Percentiles rank a stretch among this genome's conserved stretches.
These are phyloP conservation scores for Malacoraja senta DNA, from an alignment of 2,797 vertebrate species.

Conservation along the genomic window DNA sequence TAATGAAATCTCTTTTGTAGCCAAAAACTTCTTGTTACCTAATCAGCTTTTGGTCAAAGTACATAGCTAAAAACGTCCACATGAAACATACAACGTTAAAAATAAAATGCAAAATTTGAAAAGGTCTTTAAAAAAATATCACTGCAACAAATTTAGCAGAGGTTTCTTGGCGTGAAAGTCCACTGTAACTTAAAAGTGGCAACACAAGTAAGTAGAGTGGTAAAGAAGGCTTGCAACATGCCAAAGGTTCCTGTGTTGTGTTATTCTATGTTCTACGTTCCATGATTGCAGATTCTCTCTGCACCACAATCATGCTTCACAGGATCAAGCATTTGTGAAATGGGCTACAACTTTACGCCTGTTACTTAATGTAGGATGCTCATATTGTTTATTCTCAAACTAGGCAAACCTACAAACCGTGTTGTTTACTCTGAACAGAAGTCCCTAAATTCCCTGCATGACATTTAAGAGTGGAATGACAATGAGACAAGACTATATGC, in stretches of 20 bases:
- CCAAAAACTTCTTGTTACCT: slow-evolving; percentile 13
- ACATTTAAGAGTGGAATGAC: neutral
- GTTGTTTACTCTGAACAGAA: neutral
- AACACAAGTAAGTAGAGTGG: too few relatives aligned
- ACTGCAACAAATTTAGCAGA: neutral
- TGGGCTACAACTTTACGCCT: neutral
- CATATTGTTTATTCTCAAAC: neutral
- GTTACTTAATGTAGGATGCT: neutral
- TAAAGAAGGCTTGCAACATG: too few relatives aligned
- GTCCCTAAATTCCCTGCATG: too few relatives aligned
- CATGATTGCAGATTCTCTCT: neutral
- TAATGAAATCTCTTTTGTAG: neutral
- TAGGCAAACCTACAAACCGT: neutral
- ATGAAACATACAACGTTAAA: neutral
- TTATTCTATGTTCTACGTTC: too few relatives aligned
- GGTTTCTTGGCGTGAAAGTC: too few relatives aligned
- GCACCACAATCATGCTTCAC: neutral
- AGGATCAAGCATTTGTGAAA: neutral
- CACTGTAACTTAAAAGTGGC: too few relatives aligned
- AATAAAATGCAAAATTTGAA: neutral
- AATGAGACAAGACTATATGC: neutral
- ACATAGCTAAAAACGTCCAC: neutral
- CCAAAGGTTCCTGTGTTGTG: too few relatives aligned
- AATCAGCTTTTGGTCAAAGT: neutral
- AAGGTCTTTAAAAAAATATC: neutral